These are phyloP conservation scores for Hyposoter didymator DNA, from an alignment of 2,888 invertebrate genomes.

Conservation along the genomic window DNA sequence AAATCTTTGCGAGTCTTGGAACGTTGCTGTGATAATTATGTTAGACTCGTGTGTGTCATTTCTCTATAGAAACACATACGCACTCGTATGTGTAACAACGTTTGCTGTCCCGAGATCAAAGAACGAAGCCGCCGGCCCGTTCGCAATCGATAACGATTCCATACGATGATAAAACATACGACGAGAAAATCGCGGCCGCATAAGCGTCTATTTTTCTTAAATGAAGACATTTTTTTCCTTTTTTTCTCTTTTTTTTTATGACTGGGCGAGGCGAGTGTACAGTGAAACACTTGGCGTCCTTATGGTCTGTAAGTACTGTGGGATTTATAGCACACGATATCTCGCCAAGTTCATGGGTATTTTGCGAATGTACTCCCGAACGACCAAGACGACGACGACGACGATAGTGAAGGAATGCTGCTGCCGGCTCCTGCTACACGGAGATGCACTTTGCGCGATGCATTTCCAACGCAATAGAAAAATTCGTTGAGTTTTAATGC, in stretches of 20 bases:
- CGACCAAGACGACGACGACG: conserved; percentile 54
- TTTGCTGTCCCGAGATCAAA: conserved; percentile 55
- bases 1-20: conserved; percentile 54
- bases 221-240: conserved; percentile 62
- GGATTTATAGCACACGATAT: conserved; percentile 49
- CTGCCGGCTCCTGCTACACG: conserved; percentile 50
- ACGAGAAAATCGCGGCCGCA: conserved; percentile 48
- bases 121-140: conserved; percentile 57
- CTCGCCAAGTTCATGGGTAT: conserved; percentile 17
- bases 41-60: conserved; percentile 34
- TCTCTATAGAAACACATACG: neutral
- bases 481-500: conserved; percentile 27
- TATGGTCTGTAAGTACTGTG: conserved; percentile 1
- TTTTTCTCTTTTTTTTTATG: neutral
- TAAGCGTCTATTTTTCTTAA: conserved; percentile 61
- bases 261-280: conserved; percentile 41
- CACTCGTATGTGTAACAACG: neutral
- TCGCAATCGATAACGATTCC: conserved; percentile 67
- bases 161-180: conserved; percentile 59
- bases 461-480: conserved; percentile 30
- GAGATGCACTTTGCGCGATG: conserved; percentile 65
- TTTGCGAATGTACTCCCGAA: conserved; percentile 62
- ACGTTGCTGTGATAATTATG: conserved; percentile 62
- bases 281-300: conserved; percentile 26
- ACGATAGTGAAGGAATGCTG: conserved; percentile 62